Percentiles rank a stretch among this genome's conserved stretches.
phyloP scores from a whole-genome alignment of 2,113 vertebrate genomes.

The Proterorhinus semilunaris region DNA sequence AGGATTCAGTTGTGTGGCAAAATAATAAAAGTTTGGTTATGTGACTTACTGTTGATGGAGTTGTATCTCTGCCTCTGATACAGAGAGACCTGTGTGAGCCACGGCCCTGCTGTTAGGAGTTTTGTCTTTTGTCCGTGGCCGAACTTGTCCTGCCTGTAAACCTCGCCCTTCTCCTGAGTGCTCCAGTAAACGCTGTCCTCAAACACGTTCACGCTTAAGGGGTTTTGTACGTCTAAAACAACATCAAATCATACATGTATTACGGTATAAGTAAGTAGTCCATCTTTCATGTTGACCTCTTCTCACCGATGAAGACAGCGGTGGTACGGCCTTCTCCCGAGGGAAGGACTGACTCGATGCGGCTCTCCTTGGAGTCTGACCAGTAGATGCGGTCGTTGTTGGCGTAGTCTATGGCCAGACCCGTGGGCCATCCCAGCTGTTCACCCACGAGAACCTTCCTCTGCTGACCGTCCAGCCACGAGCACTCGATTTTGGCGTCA shows the following conservation, averaged over 20 bases:
- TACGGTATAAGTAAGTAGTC: no score
- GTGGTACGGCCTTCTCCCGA: conserved; percentile 83
- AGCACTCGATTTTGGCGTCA: conserved; percentile 84
- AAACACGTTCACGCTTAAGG: conserved; percentile 72
- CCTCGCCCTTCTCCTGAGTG: conserved; percentile 72
- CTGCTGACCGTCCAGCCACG: conserved; percentile 90
- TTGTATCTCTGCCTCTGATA: conserved; percentile 77
- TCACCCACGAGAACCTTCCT: conserved; percentile 78
- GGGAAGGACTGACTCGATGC: conserved; percentile 85
- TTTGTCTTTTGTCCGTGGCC: conserved; percentile 62
- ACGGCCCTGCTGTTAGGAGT: conserved; percentile 70
- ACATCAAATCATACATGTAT: not conserved
- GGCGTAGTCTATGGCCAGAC: conserved; percentile 87
- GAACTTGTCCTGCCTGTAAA: conserved; percentile 75
- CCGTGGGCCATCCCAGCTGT: conserved; percentile 88
- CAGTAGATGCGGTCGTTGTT: conserved; percentile 89
- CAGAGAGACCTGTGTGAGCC: conserved; percentile 70
- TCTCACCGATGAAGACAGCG: conserved; percentile 80
- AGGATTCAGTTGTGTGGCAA: not conserved
- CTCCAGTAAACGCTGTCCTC: conserved; percentile 75
- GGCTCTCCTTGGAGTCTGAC: conserved; percentile 90
- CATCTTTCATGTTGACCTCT: not conserved
- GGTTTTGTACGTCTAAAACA: conserved; percentile 64
- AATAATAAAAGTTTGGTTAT: not conserved
- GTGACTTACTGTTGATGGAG: conserved; percentile 58